Conservation (phyloP, 2,888 invertebrate genomes). For the Melanotus villosus region DNA sequence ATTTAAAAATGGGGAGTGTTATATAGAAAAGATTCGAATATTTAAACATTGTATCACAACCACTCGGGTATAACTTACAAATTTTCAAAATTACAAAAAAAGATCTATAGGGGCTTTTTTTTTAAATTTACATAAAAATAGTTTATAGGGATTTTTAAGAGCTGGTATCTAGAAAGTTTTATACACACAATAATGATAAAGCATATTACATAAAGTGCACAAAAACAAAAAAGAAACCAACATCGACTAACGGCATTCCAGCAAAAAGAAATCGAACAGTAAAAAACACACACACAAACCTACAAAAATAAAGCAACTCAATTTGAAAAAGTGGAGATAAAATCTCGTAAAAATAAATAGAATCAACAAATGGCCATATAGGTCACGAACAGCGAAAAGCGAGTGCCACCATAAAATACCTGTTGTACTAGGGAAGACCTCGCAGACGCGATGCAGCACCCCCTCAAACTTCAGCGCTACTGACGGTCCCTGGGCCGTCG, state of each 20-base stretch:
- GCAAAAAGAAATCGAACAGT: background rate
- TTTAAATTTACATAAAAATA: no score
- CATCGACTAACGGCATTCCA: background rate
- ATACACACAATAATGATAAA: no score
- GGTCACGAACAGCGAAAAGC: slow-evolving; percentile 42
- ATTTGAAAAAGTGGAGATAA: background rate
- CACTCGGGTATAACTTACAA: no score
- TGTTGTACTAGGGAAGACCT: slow-evolving; percentile 60
- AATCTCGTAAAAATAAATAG: slow-evolving; percentile 19
- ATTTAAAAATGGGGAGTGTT: no score
- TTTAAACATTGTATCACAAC: no score
- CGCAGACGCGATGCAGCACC: slow-evolving; percentile 64
- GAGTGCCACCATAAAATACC: slow-evolving; percentile 59
- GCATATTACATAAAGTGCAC: background rate
- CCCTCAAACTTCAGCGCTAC: slow-evolving; percentile 69
- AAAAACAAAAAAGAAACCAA: background rate
- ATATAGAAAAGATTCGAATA: no score
- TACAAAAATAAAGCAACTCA: background rate
- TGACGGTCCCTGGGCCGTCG: slow-evolving; percentile 72
- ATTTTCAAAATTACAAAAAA: no score
- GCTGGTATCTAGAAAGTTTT: no score
- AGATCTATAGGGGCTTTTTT: no score
- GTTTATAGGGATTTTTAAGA: no score
- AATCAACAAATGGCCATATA: slow-evolving; percentile 25
- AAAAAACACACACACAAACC: background rate